A percentile compares a stretch with the other conserved stretches of the same genome.
Evolutionary conservation across 2,113 vertebrate species (phyloP).

Genomic region (Pachypanchax playfairii): DNA sequence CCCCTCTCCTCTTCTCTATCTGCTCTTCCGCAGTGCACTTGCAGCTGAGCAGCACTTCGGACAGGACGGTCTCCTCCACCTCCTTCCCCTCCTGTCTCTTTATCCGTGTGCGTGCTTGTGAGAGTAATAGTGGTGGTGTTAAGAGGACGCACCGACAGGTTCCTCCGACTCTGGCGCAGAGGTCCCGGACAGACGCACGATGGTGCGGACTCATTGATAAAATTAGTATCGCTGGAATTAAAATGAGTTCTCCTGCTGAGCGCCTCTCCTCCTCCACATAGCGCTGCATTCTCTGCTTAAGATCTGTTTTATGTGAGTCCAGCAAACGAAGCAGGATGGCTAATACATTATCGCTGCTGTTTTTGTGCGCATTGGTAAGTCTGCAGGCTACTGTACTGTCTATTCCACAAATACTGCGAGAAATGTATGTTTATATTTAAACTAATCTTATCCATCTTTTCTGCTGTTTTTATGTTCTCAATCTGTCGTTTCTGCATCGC

Average conservation of each 20-base stretch:
- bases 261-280: slow-evolving; percentile 59
- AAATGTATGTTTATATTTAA: too few relatives aligned
- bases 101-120: slow-evolving; percentile 1
- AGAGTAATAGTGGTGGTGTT: slow-evolving; percentile 2
- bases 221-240: slow-evolving; percentile 54
- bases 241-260: slow-evolving; percentile 65
- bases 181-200: slow-evolving; percentile 48
- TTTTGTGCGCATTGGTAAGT: slow-evolving; percentile 77
- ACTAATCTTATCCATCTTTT: slow-evolving; percentile 10
- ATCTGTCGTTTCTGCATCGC: neutral
- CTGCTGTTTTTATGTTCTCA: neutral
- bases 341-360: slow-evolving; percentile 60
- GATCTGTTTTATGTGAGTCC: slow-evolving; percentile 52
- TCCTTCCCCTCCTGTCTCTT: slow-evolving; percentile 4
- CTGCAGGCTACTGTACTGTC: neutral
- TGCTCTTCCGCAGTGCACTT: slow-evolving; percentile 71
- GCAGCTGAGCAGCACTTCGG: slow-evolving; percentile 61
- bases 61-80: slow-evolving; percentile 62
- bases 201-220: slow-evolving; percentile 60
- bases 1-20: slow-evolving; percentile 35
- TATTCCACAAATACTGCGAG: neutral
- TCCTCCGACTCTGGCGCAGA: slow-evolving; percentile 50
- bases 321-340: slow-evolving; percentile 69
- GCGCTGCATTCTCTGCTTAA: slow-evolving; percentile 45
- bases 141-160: slow-evolving; percentile 27